A percentile compares a stretch with the other conserved stretches of the same genome.
Evolutionary conservation across 2,797 vertebrate species (phyloP).

Genomic region (Meriones psammophilus): DNA sequence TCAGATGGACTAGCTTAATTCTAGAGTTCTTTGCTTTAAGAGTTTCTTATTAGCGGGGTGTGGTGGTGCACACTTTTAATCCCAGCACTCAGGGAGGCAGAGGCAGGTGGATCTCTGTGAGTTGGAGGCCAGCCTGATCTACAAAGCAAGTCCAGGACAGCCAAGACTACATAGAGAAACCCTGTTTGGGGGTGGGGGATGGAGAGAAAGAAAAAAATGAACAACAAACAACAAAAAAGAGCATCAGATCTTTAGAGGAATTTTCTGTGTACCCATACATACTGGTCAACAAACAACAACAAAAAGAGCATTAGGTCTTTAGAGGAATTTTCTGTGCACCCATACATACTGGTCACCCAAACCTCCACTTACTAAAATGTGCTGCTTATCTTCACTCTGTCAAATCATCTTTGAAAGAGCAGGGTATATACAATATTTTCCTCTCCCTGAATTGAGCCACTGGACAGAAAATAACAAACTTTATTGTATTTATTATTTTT

Average conservation of each 20-base stretch:
- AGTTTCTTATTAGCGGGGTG: background rate
- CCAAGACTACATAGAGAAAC: no score
- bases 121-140: no score
- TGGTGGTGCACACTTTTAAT: no score
- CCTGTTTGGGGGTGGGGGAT: no score
- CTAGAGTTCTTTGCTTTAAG: background rate
- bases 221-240: no score
- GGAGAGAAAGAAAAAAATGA: no score
- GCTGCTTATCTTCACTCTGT: background rate
- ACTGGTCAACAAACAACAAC: no score
- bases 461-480: background rate
- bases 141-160: no score
- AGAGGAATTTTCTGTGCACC: background rate
- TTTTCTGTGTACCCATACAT: no score
- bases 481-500: constrained; percentile 37
- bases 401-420: background rate
- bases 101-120: no score
- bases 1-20: background rate
- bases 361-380: background rate
- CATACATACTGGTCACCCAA: background rate
- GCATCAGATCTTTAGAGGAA: no score
- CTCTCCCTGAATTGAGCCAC: background rate
- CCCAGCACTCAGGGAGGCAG: no score
- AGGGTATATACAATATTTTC: background rate
- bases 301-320: constrained; percentile 18